phyloP scores from a whole-genome alignment of 1,140 invertebrate species.

The Tachypleus tridentatus region DNA sequence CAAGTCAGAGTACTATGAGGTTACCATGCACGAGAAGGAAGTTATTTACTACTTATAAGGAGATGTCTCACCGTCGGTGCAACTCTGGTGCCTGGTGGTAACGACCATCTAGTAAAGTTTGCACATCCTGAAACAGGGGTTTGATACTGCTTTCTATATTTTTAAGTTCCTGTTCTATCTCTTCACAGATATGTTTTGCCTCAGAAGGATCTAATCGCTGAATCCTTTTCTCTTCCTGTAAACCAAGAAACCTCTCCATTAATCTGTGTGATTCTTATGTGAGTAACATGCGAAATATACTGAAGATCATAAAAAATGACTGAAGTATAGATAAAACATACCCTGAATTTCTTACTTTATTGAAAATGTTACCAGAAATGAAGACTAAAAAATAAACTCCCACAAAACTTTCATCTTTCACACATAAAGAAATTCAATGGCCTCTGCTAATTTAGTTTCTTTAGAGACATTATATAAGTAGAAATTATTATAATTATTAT shows the following conservation, averaged over 20 bases:
- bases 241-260: background rate
- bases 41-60: conserved; percentile 26
- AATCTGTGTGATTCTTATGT: too few species aligned
- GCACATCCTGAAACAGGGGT: conserved; percentile 81
- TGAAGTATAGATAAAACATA: too few species aligned
- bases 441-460: too few species aligned
- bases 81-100: conserved; percentile 70
- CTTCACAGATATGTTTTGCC: conserved; percentile 82
- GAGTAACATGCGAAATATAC: too few species aligned
- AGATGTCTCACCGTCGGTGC: conserved; percentile 47
- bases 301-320: too few species aligned
- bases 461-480: too few species aligned
- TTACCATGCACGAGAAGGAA: background rate
- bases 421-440: too few species aligned
- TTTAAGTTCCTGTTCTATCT: conserved; percentile 76
- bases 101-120: conserved; percentile 70
- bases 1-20: conserved; percentile 1
- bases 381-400: too few species aligned
- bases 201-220: conserved; percentile 82
- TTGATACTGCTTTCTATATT: conserved; percentile 76
- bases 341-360: too few species aligned
- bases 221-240: conserved; percentile 60
- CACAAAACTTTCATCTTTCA: too few species aligned
- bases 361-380: too few species aligned
- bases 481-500: too few species aligned